Evolutionary conservation across 2,888 invertebrate genomes (phyloP).

Genomic region (Himalopsyche kuldschensis): DNA sequence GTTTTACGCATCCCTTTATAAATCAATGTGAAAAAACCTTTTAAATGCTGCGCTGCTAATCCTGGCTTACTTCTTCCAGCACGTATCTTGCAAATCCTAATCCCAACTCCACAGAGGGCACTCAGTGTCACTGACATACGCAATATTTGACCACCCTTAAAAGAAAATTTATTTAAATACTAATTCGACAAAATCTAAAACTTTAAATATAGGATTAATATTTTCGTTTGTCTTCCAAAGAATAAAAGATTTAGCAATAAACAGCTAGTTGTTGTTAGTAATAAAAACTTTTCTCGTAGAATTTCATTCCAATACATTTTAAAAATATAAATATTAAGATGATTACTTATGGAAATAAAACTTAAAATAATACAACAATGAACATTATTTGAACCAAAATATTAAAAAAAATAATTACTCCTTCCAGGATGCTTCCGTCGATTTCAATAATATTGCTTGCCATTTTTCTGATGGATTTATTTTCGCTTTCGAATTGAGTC

Average conservation of each 20-base stretch:
- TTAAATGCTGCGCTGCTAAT: constrained; percentile 77
- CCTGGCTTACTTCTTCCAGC: constrained; percentile 82
- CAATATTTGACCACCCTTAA: constrained; percentile 88
- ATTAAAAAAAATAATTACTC: constrained; percentile 61
- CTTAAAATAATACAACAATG: no score
- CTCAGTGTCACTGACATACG: constrained; percentile 80
- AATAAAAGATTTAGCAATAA: background rate
- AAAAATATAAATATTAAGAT: no score
- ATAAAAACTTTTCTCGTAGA: background rate
- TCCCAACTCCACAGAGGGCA: constrained; percentile 70
- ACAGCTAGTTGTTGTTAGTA: background rate
- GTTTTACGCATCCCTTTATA: no score
- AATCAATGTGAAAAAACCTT: constrained; percentile 56
- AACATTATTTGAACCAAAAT: no score
- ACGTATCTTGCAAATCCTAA: constrained; percentile 78
- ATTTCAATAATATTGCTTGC: constrained; percentile 58
- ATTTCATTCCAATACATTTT: no score
- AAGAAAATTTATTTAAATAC: constrained; percentile 20
- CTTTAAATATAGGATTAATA: no score
- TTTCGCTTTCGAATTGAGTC: no score
- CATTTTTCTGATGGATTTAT: background rate
- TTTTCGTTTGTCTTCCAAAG: no score
- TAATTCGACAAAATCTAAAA: no score
- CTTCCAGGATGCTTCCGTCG: constrained; percentile 80
- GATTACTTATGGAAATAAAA: no score